These are phyloP conservation scores for Mallotus villosus DNA, from an alignment of 2,797 vertebrate species.

Conservation along the genomic window DNA sequence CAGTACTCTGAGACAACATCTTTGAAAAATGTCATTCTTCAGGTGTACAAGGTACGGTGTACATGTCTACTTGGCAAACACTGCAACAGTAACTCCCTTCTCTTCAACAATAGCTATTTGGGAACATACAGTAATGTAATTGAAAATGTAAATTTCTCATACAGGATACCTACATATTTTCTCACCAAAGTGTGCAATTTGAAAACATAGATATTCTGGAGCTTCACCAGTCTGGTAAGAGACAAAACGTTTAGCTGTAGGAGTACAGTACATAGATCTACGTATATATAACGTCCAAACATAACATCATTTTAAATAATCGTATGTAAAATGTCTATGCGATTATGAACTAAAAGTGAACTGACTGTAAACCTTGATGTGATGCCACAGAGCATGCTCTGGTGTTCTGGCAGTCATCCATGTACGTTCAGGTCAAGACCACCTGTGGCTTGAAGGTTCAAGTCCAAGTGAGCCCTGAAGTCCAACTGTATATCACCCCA, in stretches of 20 bases:
- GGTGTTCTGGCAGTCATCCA: conserved; percentile 76
- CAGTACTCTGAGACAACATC: conserved; percentile 42
- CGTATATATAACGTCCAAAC: background rate
- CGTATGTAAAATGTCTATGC: background rate
- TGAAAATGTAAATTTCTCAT: background rate
- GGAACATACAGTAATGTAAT: background rate
- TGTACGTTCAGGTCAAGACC: conserved; percentile 68
- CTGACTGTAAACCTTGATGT: background rate
- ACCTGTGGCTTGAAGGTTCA: conserved; percentile 66
- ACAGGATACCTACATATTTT: conserved; percentile 65
- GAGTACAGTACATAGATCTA: background rate
- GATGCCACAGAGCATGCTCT: conserved; percentile 51
- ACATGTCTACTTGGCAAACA: background rate
- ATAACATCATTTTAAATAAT: background rate
- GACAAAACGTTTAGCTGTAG: background rate
- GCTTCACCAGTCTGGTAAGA: conserved; percentile 64
- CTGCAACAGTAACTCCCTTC: background rate
- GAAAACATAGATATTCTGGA: conserved; percentile 52
- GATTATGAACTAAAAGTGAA: background rate
- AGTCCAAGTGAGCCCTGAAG: conserved; percentile 65
- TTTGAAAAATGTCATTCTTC: conserved; percentile 48
- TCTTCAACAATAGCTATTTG: background rate
- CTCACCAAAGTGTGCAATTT: conserved; percentile 47
- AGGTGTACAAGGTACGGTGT: conserved; percentile 58
- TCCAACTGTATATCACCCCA: conserved; percentile 68